A percentile compares a stretch with the other conserved stretches of the same genome.
Evolutionary conservation across 2,113 vertebrate genomes (phyloP).

Genomic region (Myotis yumanensis): DNA sequence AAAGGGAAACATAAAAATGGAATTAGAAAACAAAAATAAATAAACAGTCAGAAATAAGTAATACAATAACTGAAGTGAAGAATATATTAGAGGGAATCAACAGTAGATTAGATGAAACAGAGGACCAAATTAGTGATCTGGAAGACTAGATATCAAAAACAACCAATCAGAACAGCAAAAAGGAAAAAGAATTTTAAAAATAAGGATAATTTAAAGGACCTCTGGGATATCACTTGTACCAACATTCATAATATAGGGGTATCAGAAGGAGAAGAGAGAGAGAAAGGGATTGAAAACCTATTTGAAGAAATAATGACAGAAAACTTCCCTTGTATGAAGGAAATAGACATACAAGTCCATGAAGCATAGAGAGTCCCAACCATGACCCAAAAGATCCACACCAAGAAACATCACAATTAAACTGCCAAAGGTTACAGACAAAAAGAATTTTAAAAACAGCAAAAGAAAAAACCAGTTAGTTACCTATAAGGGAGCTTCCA

Average conservation of each 20-base stretch:
- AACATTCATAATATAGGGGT: background rate
- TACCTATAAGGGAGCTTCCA: no score
- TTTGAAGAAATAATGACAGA: no score
- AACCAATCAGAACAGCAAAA: background rate
- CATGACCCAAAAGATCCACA: background rate
- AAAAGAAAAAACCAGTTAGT: no score
- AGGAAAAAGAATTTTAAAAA: background rate
- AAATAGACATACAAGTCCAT: background rate
- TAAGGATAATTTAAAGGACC: background rate
- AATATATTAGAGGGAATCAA: no score
- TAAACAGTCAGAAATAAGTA: background rate
- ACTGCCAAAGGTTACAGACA: no score
- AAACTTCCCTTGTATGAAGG: background rate
- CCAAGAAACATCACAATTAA: background rate
- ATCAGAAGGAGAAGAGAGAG: background rate
- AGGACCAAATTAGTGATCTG: background rate
- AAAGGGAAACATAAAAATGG: background rate
- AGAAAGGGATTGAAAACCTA: no score
- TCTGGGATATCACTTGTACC: background rate
- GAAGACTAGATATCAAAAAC: background rate
- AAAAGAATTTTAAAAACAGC: no score
- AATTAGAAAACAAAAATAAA: background rate
- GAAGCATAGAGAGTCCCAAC: background rate
- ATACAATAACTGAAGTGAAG: background rate
- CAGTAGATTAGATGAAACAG: no score